A percentile compares a stretch with the other conserved stretches of the same genome.
These are phyloP conservation scores for Turnix velox DNA, from an alignment of 2,113 vertebrate genomes.

Conservation along the genomic window DNA sequence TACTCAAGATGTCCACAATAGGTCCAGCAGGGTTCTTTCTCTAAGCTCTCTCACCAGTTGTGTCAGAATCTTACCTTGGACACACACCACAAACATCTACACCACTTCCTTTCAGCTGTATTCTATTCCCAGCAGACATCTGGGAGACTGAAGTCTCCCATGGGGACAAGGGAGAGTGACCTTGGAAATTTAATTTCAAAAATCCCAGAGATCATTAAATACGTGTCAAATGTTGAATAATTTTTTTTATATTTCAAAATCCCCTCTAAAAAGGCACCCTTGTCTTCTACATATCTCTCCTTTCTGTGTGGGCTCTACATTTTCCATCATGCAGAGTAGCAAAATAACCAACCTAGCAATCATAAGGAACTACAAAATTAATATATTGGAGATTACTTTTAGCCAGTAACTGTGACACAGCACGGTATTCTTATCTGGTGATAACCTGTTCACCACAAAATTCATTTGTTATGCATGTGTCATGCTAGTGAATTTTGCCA, in stretches of 20 bases:
- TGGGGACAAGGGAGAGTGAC: too few relatives aligned
- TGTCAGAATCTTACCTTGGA: too few relatives aligned
- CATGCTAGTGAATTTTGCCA: neutral
- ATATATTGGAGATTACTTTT: neutral
- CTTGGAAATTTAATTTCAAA: neutral
- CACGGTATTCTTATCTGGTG: neutral
- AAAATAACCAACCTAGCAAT: neutral
- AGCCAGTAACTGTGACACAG: neutral
- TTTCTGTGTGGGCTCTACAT: neutral
- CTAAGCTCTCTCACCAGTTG: too few relatives aligned
- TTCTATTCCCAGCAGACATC: too few relatives aligned
- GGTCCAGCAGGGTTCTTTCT: too few relatives aligned
- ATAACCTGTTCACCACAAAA: neutral
- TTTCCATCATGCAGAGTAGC: neutral
- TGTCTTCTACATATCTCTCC: neutral
- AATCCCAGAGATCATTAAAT: neutral
- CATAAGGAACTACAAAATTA: neutral
- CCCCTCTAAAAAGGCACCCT: neutral
- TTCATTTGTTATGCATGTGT: neutral
- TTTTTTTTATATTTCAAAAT: neutral
- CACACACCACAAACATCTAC: too few relatives aligned
- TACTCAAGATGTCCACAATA: too few relatives aligned
- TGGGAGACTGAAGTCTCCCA: too few relatives aligned
- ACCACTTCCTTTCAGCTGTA: too few relatives aligned
- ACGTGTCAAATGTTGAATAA: neutral